These are phyloP conservation scores for Omphaloscelis lunosa DNA, from an alignment of 2,888 invertebrate species.

Conservation along the genomic window DNA sequence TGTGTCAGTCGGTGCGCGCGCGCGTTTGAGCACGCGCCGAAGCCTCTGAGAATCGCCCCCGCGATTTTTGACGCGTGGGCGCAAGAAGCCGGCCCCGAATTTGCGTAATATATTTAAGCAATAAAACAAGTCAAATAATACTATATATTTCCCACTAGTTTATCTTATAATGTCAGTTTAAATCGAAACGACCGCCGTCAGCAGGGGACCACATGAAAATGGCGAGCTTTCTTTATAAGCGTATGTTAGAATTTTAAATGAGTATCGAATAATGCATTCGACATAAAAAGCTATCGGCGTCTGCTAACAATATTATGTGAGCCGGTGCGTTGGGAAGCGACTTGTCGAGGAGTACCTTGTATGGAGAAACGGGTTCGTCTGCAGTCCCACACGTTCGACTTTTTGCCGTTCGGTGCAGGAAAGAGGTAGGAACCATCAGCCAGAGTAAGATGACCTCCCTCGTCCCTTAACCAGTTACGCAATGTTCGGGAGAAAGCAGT, in stretches of 20 bases:
- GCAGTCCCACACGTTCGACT: constrained; percentile 90
- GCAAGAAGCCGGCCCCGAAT: constrained; percentile 83
- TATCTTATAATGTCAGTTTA: constrained; percentile 59
- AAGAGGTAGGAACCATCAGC: constrained; percentile 83
- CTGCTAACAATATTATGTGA: constrained; percentile 90
- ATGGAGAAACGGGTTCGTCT: constrained; percentile 89
- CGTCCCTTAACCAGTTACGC: constrained; percentile 70
- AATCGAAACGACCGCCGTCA: constrained; percentile 82
- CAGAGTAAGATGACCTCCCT: constrained; percentile 75
- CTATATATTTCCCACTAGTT: constrained; percentile 51
- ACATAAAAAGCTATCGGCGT: constrained; percentile 90
- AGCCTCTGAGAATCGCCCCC: constrained; percentile 88
- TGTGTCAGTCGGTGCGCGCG: constrained; percentile 85
- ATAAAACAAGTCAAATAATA: constrained; percentile 76
- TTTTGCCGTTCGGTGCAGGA: constrained; percentile 87
- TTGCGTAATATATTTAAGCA: constrained; percentile 87
- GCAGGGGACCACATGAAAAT: constrained; percentile 88
- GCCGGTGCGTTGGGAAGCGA: constrained; percentile 89
- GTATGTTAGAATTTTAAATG: constrained; percentile 91
- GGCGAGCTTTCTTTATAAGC: constrained; percentile 89
- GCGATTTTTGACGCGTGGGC: constrained; percentile 88
- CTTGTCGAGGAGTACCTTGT: constrained; percentile 87
- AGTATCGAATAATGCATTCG: constrained; percentile 91
- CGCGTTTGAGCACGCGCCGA: constrained; percentile 87
- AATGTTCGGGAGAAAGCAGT: constrained; percentile 55